Base-by-base conservation (phyloP, 2,113 vertebrate species). In the Seriola rivoliana region DNA sequence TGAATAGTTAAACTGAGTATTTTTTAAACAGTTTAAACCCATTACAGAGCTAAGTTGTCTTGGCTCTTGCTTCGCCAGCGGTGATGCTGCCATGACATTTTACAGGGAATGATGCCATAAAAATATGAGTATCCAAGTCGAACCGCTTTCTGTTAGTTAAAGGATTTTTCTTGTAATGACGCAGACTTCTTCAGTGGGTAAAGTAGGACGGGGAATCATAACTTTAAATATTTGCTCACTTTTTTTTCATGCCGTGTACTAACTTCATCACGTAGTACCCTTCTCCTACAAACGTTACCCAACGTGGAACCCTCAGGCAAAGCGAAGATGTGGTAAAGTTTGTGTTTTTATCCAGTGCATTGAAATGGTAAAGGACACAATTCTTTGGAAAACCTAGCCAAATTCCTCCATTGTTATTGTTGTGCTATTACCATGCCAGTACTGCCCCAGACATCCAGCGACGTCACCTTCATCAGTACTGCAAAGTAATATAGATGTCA, bases 1-100 rank as follows among this genome's bases (percentile, higher is more conserved):
- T 6, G 23, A 5, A 10, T 1, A 0, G 2, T 12, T 23, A 3
- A 12, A 8, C 2, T 1, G 4, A 23, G 12, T 38, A 3, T 38
- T 34, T 23, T 40, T 59, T 0, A 5, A 14, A 14, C 2, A 4
- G 17, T 66, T 78, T 54, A 0, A 60, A 69, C 23, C 23, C 19
- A 13, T 29, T 29, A 12, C n/a, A 13, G 54, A 8, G 13, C 19
- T 40, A 32, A 70, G 55, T 77, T 62, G n/a, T 52, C 66, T 81
- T 75, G 10, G 44, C 25, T 50, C 34, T 60, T 71, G 65, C 34
- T 64, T 68, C 55, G 74, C 54, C 12, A 21, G 3, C 38, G 23
- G 58, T 52, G 89, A 91, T 90, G 87, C 81, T 87, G 87, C 78
- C 84, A 79, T 23, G 36, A 25, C 48, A 66, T 70, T 80, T 80